Conservation (phyloP, 2,113 vertebrate species). For the Spilogale gracilis region DNA sequence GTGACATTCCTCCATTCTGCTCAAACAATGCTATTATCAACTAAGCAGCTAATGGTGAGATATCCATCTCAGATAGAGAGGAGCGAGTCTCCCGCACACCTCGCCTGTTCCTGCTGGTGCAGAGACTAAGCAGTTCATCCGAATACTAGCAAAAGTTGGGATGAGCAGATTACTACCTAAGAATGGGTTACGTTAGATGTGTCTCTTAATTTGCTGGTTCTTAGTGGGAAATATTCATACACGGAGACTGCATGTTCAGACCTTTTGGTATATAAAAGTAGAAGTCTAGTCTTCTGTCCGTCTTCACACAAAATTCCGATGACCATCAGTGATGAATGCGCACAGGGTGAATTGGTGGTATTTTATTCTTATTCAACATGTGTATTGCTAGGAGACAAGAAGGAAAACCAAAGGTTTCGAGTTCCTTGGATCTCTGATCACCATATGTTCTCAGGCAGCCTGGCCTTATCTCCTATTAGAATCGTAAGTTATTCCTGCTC, state of each 20-base stretch:
- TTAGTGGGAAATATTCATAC: background rate
- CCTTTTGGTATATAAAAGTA: background rate
- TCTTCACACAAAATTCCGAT: slow-evolving; percentile 53
- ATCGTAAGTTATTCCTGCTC: slow-evolving; percentile 73
- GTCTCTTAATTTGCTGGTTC: slow-evolving; percentile 42
- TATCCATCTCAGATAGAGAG: background rate
- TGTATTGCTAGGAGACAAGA: slow-evolving; percentile 60
- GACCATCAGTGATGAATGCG: background rate
- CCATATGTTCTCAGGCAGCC: slow-evolving; percentile 62
- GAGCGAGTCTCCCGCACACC: background rate
- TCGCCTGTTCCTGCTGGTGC: background rate
- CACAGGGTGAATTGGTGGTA: slow-evolving; percentile 32
- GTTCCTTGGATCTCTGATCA: slow-evolving; percentile 58
- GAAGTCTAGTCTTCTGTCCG: background rate
- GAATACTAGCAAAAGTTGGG: slow-evolving; percentile 8
- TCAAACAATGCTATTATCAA: slow-evolving; percentile 15
- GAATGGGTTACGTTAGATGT: background rate
- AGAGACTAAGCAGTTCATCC: slow-evolving; percentile 22
- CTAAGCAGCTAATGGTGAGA: background rate
- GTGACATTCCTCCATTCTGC: slow-evolving; percentile 4
- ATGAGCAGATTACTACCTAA: background rate
- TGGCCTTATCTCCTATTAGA: slow-evolving; percentile 74
- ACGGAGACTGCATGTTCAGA: background rate
- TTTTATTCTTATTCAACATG: slow-evolving; percentile 63
- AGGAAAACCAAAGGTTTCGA: slow-evolving; percentile 59